Evolutionary conservation across 1,140 invertebrate genomes (phyloP), one percentile per base, ranked within the genome.

Genomic region (Pentalonia nigronervosa): DNA sequence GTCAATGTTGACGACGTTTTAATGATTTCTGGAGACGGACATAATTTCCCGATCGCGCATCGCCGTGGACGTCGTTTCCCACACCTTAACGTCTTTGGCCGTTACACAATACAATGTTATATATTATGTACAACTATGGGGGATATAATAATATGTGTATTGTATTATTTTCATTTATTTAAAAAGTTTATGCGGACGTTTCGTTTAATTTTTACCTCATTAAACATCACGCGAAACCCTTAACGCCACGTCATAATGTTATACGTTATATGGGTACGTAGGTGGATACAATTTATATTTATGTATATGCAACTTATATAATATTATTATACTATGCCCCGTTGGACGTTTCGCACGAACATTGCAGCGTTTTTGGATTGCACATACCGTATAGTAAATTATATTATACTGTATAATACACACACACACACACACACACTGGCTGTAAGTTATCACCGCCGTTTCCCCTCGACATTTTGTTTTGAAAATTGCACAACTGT

Each of bases 121-220:
- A n/a, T 67, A 30, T 8, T 30, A 30, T 4, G 30, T n/a, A n/a
- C n/a, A n/a, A n/a, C n/a, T 34, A 47, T 30, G 7, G 30, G 4
- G 60, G 50, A 0, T n/a, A n/a, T n/a, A 67, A 53, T 50, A 53
- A n/a, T 76, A n/a, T n/a, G 53, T 45, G 30, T n/a, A 47, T 34
- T 36, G 36, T 36, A n/a, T n/a, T n/a, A n/a, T 86, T 86, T 86
- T 45, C 47, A 86, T 86, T 86, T 47, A 86, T 25, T 47, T 86
- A 3, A 45, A 86, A 76, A 47, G 36, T 86, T 30, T 14, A 41
- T 34, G 8, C 48, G 14, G 30, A 88, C 7, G n/a, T 48, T 88
- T 88, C 30, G 7, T 34, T 88, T 34, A 8, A 34, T 50, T 88
- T 88, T 88, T 17, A 4, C 2, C 30, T 88, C 20, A 88, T 48